phyloP scores from a whole-genome alignment of 2,797 vertebrate genomes.

The Myotis myotis region DNA sequence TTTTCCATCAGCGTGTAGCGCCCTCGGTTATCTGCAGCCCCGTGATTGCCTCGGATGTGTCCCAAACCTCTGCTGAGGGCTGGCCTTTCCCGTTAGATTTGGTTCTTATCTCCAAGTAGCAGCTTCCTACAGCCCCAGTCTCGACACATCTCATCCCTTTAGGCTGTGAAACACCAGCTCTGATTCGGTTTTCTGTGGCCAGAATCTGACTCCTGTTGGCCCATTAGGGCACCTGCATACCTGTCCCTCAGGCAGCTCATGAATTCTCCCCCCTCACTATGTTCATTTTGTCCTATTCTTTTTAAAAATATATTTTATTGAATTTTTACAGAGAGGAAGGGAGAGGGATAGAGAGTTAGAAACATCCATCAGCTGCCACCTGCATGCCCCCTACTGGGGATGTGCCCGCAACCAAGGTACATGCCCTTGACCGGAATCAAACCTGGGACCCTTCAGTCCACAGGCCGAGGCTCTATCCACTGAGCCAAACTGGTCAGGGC shows the following conservation, averaged over 20 bases:
- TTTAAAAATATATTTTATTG: too few species aligned
- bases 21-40: neutral
- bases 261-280: neutral
- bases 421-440: too few species aligned
- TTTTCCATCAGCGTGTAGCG: neutral
- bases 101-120: neutral
- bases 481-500: too few species aligned
- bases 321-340: too few species aligned
- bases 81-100: neutral
- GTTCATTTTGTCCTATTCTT: neutral
- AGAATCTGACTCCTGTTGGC: neutral
- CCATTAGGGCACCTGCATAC: neutral
- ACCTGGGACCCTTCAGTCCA: too few species aligned
- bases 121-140: neutral
- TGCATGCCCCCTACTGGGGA: too few species aligned
- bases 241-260: neutral
- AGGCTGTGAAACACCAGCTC: neutral
- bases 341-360: too few species aligned
- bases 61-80: neutral
- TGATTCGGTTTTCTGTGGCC: neutral
- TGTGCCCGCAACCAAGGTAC: too few species aligned
- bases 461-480: too few species aligned
- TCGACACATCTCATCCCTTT: neutral
- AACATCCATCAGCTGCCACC: too few species aligned
- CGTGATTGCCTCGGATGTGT: neutral